Evolutionary conservation across 2,113 vertebrate species (phyloP), one percentile per base, ranked within the genome.

Genomic region (Clarias batrachus): DNA sequence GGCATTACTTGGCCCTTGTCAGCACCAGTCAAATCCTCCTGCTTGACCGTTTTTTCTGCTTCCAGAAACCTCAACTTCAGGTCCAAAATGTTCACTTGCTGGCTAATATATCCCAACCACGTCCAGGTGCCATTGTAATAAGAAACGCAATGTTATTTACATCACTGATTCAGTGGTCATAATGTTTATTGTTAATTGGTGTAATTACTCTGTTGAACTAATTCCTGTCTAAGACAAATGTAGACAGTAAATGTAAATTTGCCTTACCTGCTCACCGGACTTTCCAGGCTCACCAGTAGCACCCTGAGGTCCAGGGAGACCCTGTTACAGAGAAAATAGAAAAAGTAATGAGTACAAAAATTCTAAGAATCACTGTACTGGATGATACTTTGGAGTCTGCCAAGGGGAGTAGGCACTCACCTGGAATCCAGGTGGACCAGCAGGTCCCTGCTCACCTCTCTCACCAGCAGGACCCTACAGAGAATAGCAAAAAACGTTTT

Each of bases 291-390:
- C 93, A 84, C 98, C 98, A 13, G 93, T 86, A 70, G 97, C 94
- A 83, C 98, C 98, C 83, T 98, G 97, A 87, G 97, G 97, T 94
- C 98, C 98, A 37, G 97, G 96, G 90, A 97, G 96, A 83, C 98
- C 98, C 92, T 92, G 85, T 87, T 63, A 86, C 41, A 76, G 14
- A 30, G 9, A 86, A 68, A 0, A 0, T 1, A 86, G 56, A 57
- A 41, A 33, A 76, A 10, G 30, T 19, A 48, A 79, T 52, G 11
- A 81, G 30, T 56, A 66, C 30, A 66, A 6, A 41, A 48, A 30
- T 95, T 94, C 89, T 94, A 88, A 0, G 94, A 93, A 52, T 41
- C 54, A 60, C 13, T 16, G 17, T 71, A 59, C 6, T 70, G 16
- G 4, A 17, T 7, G 27, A 71, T n/a, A 37, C 12, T 60, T n/a